Evolutionary conservation across 2,113 vertebrate genomes (phyloP).

Genomic region (Oryzias curvinotus): DNA sequence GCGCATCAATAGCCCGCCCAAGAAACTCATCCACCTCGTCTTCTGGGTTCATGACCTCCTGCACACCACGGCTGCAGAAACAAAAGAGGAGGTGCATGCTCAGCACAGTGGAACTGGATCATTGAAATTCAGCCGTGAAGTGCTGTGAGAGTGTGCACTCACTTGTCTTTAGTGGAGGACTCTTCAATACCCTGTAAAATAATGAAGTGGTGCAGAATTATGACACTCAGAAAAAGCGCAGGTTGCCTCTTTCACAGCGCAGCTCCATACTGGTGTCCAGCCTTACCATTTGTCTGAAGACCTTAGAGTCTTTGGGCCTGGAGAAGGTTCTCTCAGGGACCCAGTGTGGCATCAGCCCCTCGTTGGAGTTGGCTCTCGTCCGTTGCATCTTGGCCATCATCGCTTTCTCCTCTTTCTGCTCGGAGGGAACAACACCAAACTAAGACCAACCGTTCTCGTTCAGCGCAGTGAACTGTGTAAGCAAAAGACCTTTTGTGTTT

Average conservation of each 20-base stretch:
- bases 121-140: not conserved
- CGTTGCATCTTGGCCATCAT: slow-evolving; percentile 94
- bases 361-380: slow-evolving; percentile 86
- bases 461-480: slow-evolving; percentile 22
- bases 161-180: slow-evolving; percentile 93
- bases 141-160: slow-evolving; percentile 58
- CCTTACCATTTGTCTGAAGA: slow-evolving; percentile 96
- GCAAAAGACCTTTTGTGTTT: slow-evolving; percentile 7
- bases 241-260: not conserved
- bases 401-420: slow-evolving; percentile 96
- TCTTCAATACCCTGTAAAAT: slow-evolving; percentile 80
- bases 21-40: slow-evolving; percentile 96
- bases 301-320: slow-evolving; percentile 95
- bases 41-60: slow-evolving; percentile 93
- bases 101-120: not conserved
- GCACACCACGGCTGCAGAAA: slow-evolving; percentile 82
- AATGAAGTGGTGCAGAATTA: slow-evolving; percentile 20
- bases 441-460: slow-evolving; percentile 41
- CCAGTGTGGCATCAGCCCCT: slow-evolving; percentile 91
- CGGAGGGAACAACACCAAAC: slow-evolving; percentile 38
- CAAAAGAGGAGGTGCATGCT: not conserved
- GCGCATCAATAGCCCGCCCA: slow-evolving; percentile 91
- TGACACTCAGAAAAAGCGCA: slow-evolving; percentile 4
- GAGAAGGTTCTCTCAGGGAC: slow-evolving; percentile 91
- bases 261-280: not conserved